A percentile compares a stretch with the other conserved stretches of the same genome.
These are phyloP conservation scores for Xylophagus ater DNA, from an alignment of 2,888 invertebrate species.

Conservation along the genomic window DNA sequence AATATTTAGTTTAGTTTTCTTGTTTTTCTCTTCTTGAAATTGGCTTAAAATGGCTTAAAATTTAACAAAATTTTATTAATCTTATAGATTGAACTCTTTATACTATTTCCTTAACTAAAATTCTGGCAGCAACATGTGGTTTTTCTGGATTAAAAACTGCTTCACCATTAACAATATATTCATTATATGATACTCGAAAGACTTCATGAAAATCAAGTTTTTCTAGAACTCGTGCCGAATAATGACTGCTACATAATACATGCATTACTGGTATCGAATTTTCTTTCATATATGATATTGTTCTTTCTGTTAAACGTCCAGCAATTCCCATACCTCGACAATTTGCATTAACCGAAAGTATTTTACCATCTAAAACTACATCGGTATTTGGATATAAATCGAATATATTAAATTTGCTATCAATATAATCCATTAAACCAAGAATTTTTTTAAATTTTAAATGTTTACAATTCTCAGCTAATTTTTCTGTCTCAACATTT, in stretches of 20 bases:
- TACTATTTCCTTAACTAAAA: constrained; percentile 44
- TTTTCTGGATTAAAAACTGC: constrained; percentile 53
- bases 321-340: constrained; percentile 38
- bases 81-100: background rate
- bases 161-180: constrained; percentile 51
- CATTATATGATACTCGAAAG: constrained; percentile 51
- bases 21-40: no score
- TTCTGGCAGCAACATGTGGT: constrained; percentile 50
- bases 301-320: constrained; percentile 31
- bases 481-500: constrained; percentile 27
- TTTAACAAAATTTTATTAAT: background rate
- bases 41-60: constrained; percentile 1
- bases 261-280: constrained; percentile 45
- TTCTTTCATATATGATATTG: constrained; percentile 33
- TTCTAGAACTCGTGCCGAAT: constrained; percentile 60
- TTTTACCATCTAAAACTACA: constrained; percentile 36
- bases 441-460: constrained; percentile 45
- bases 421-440: constrained; percentile 41
- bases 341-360: constrained; percentile 34
- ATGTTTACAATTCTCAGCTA: constrained; percentile 37
- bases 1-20: background rate
- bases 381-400: constrained; percentile 38
- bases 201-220: constrained; percentile 58
- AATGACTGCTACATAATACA: constrained; percentile 64
- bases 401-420: constrained; percentile 39